Conservation (phyloP, 2,888 invertebrate species). For the Ophonus ardosiacus region DNA sequence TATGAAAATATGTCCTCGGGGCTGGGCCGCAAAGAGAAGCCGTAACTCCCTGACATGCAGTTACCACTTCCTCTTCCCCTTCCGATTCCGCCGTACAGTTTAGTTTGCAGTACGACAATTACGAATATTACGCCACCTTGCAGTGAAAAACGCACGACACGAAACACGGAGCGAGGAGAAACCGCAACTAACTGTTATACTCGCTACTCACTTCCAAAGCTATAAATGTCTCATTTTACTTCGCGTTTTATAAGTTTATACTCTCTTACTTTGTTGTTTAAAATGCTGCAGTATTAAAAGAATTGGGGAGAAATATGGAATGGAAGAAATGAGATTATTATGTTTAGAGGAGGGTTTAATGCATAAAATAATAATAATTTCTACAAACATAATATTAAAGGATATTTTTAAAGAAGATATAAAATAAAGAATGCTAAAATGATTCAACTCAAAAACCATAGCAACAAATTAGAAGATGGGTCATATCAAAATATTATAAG, state of each 20-base stretch:
- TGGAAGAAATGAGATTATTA: too few species aligned
- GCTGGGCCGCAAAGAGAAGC: constrained; percentile 26
- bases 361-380: too few species aligned
- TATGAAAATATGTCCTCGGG: not conserved
- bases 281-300: not conserved
- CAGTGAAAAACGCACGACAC: constrained; percentile 9
- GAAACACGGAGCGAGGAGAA: not conserved
- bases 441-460: too few species aligned
- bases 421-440: too few species aligned
- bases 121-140: constrained; percentile 31
- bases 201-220: constrained; percentile 7
- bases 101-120: constrained; percentile 18
- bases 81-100: not conserved
- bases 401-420: too few species aligned
- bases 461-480: too few species aligned
- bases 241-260: not conserved
- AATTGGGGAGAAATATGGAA: too few species aligned
- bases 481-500: too few species aligned
- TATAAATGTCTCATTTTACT: constrained; percentile 24
- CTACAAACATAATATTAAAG: too few species aligned
- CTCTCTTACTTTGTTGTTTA: not conserved
- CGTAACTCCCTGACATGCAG: constrained; percentile 54
- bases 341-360: too few species aligned
- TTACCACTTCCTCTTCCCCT: constrained; percentile 46
- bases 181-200: constrained; percentile 28